phyloP scores from a whole-genome alignment of 2,113 vertebrate genomes.

The Brachionichthys hirsutus region DNA sequence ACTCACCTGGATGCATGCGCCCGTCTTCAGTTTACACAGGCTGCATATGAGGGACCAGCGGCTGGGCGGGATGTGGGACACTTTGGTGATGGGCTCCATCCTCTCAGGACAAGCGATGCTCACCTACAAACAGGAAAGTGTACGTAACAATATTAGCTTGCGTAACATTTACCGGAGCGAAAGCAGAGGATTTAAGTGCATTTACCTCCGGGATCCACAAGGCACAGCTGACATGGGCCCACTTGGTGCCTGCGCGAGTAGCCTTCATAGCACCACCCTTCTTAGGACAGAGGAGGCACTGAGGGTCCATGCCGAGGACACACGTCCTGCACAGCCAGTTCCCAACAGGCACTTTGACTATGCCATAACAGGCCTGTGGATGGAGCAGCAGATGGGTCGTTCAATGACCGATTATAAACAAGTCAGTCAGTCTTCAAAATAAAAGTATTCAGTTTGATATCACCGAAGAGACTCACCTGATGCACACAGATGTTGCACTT shows the following conservation, averaged over 20 bases:
- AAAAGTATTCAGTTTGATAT: background rate
- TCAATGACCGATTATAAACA: background rate
- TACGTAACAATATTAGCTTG: background rate
- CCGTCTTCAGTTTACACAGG: slow-evolving; percentile 95
- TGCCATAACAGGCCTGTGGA: slow-evolving; percentile 93
- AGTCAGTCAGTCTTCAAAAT: background rate
- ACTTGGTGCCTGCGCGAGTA: slow-evolving; percentile 91
- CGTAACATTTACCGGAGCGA: background rate
- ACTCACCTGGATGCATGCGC: slow-evolving; percentile 95
- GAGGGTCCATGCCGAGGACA: slow-evolving; percentile 89
- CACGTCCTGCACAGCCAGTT: slow-evolving; percentile 98
- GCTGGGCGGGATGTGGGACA: slow-evolving; percentile 96
- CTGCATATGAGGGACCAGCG: slow-evolving; percentile 97
- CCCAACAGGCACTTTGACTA: slow-evolving; percentile 95
- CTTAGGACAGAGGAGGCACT: slow-evolving; percentile 94
- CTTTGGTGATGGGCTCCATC: slow-evolving; percentile 98
- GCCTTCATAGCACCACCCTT: slow-evolving; percentile 98
- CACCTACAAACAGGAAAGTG: slow-evolving; percentile 76
- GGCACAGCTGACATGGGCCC: slow-evolving; percentile 98
- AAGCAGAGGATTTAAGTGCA: background rate
- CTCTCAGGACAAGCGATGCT: slow-evolving; percentile 97
- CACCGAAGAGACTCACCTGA: slow-evolving; percentile 77
- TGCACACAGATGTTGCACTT: slow-evolving; percentile 99
- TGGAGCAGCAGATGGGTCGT: background rate
- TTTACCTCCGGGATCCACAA: slow-evolving; percentile 98